Base-by-base conservation (phyloP, 2,797 vertebrate genomes). In the Jordanella pulchra region DNA sequence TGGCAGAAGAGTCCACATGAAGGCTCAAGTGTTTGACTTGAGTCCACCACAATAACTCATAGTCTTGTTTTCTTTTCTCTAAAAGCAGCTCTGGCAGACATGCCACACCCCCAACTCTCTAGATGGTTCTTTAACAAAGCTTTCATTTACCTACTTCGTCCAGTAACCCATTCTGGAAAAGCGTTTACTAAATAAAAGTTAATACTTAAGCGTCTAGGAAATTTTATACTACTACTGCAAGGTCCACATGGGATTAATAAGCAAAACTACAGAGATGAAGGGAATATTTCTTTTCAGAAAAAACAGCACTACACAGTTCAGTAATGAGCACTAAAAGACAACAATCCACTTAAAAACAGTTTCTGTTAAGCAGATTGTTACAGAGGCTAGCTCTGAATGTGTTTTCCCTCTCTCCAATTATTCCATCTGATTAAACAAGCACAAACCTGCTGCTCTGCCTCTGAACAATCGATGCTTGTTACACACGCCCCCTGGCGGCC, bases 381-480 rank as follows among this genome's bases (percentile, higher is more conserved):
- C 64, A 71, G 65, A 74, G 69, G 42, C 23, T 50, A 30, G 79
- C 48, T 74, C 74, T 80, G 67, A 84, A 86, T 79, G 75, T 10
- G 65, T 74, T 69, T 73, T 58, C 68, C 45, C 66, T 68, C 74
- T 71, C 75, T 71, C 71, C 17, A 42, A 68, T 76, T 77, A 88
- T 89, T 88, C 86, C 89, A 86, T 86, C 70, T 51, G 81, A 89
- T 83, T 87, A 84, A 44, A 77, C 82, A 28, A 76, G 68, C 75
- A 89, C 84, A 86, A 79, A 79, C 71, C 74, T 76, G 77, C 72
- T 81, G 79, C 64, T 51, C 79, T 66, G 63, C n/a, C 53, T 5
- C 58, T 65, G 72, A 86, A 83, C 81, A 84, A 85, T 83, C 70
- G 45, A 67, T 72, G 81, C 79, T 60, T 80, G 79, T 82, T 86